Evolutionary conservation across 2,888 invertebrate genomes (phyloP), one percentile per base, ranked within the genome.

Genomic region (Epistrophe eligans): DNA sequence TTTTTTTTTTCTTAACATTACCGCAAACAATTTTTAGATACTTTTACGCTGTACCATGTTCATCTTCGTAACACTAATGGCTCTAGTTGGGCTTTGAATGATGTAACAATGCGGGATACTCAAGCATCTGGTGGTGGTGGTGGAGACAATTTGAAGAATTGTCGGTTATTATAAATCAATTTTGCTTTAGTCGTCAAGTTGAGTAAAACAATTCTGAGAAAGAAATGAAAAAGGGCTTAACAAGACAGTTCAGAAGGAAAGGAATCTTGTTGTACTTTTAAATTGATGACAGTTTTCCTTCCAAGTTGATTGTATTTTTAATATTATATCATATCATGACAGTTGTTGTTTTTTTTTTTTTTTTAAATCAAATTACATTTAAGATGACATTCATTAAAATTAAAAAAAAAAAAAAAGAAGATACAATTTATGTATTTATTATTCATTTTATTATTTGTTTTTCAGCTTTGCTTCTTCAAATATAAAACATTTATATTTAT

Each of bases 91-190:
- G 8, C n/a, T 73, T 24, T 71, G 72, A 66, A 60, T 79, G 77
- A 71, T 74, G 77, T 82, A 71, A 82, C 57, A 62, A 17, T 11
- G 55, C 35, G 45, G 50, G 70, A 60, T 58, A 40, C n/a, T 57
- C 52, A 58, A 3, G 62, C 52, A 57, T 15, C 48, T 77, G 57
- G 45, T 38, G 66, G 58, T 32, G 57, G 64, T 77, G 57, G 45
- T 38, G 66, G 58, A 40, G 57, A 70, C 71, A 79, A 19, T 76
- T 77, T 67, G 62, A 77, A 64, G 73, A 71, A 82, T 82, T 17
- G 67, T 79, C 52, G 64, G 55, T 74, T 77, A 77, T 85, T 82
- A 82, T 67, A 79, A 77, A 77, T 67, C 77, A 82, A 85, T 85
- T 82, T 62, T 62, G 76, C 38, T 28, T 60, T 28, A 19, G 13